Evolutionary conservation across 2,797 vertebrate genomes (phyloP).

Genomic region (Melanotaenia trifasciata): DNA sequence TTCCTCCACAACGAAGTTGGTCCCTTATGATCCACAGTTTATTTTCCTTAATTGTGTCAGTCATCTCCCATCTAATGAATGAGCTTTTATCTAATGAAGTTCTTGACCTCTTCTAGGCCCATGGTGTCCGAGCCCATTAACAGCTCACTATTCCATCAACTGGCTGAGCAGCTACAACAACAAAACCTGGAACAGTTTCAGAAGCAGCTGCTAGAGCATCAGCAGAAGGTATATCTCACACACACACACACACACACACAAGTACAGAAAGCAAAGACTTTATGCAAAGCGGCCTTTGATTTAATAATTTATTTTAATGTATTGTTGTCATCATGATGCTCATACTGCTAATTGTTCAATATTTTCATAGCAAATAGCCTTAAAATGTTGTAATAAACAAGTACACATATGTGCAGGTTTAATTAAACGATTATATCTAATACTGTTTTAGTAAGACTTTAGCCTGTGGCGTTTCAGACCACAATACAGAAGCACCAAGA

Average conservation of each 20-base stretch:
- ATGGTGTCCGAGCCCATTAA: constrained; percentile 96
- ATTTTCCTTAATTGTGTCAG: neutral
- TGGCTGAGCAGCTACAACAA: constrained; percentile 97
- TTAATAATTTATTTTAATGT: too few species aligned
- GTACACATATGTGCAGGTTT: too few species aligned
- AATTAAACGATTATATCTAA: too few species aligned
- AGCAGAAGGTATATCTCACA: constrained; percentile 84
- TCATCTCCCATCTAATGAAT: neutral
- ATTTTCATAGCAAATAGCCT: neutral
- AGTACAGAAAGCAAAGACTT: neutral
- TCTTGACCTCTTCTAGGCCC: constrained; percentile 81
- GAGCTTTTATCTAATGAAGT: constrained; percentile 27
- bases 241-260: neutral
- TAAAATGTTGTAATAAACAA: neutral
- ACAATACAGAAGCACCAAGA: neutral
- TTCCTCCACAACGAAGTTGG: accelerated
- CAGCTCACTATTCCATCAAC: constrained; percentile 97
- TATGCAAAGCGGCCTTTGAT: neutral
- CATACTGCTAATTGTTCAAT: neutral
- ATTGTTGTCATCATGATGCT: too few species aligned
- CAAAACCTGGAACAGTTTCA: constrained; percentile 98
- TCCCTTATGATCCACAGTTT: neutral
- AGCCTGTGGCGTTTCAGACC: too few species aligned
- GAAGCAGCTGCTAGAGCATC: constrained; percentile 93
- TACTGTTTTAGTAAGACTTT: too few species aligned